Percentiles rank a stretch among this genome's conserved stretches.
Evolutionary conservation across 2,113 vertebrate genomes (phyloP).

Genomic region (Sturnira hondurensis): DNA sequence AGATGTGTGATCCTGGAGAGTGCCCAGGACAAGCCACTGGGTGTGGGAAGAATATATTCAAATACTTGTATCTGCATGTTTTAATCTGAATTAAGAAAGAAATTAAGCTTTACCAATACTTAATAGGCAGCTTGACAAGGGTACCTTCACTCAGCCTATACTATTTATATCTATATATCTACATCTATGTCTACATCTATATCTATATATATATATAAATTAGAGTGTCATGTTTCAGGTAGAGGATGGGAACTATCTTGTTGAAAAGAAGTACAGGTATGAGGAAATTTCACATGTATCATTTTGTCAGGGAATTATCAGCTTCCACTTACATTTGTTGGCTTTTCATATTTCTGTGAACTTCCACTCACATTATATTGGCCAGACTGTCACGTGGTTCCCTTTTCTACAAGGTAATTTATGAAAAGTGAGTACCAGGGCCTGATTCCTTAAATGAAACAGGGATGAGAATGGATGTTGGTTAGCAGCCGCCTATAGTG

Average conservation of each 20-base stretch:
- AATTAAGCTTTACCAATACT: not conserved
- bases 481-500: not conserved
- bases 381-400: not conserved
- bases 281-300: not conserved
- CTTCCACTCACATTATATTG: not conserved
- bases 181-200: too few relatives aligned
- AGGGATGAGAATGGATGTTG: not conserved
- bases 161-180: too few relatives aligned
- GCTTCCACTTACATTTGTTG: not conserved
- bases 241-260: not conserved
- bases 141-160: not conserved
- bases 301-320: not conserved
- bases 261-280: not conserved
- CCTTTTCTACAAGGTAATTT: not conserved
- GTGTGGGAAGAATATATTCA: not conserved
- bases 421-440: not conserved
- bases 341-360: not conserved
- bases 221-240: not conserved
- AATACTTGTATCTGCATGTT: not conserved
- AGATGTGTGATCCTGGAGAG: not conserved
- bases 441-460: not conserved
- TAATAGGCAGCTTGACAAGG: not conserved
- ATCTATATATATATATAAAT: not conserved
- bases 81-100: slow-evolving; percentile 1
- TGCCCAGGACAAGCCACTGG: not conserved